Evolutionary conservation across 1,140 invertebrate species (phyloP).

Genomic region (Drosophila micromelanica): DNA sequence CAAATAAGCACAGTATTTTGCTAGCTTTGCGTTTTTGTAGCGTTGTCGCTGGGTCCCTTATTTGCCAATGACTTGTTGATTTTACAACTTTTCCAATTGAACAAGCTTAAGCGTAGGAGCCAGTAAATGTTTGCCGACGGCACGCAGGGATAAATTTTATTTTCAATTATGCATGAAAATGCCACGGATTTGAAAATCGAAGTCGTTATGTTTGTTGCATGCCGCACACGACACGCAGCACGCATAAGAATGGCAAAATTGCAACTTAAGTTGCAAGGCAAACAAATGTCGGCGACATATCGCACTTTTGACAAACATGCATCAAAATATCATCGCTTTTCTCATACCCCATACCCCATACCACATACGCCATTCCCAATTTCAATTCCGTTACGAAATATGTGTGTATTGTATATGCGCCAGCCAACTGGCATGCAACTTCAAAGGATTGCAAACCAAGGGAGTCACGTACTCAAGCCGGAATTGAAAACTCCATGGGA

Average conservation of each 20-base stretch:
- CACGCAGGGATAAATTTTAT: constrained; percentile 35
- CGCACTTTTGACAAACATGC: constrained; percentile 50
- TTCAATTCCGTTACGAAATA: background rate
- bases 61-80: constrained; percentile 81
- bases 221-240: background rate
- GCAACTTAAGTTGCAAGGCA: constrained; percentile 16
- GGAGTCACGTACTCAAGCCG: constrained; percentile 51
- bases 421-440: constrained; percentile 20
- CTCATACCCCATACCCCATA: too few species aligned
- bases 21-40: constrained; percentile 50
- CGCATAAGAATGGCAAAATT: constrained; percentile 25
- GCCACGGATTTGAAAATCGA: constrained; percentile 24
- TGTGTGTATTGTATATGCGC: background rate
- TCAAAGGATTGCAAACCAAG: constrained; percentile 55
- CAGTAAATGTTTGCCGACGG: constrained; percentile 32
- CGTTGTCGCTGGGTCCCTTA: constrained; percentile 51
- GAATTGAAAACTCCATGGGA: constrained; percentile 57
- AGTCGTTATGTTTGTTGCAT: constrained; percentile 28
- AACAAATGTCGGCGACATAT: constrained; percentile 48
- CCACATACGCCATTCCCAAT: too few species aligned
- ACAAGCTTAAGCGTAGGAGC: constrained; percentile 38
- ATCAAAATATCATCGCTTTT: constrained; percentile 37
- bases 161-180: constrained; percentile 62
- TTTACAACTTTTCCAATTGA: constrained; percentile 80
- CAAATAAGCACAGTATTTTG: constrained; percentile 74